Evolutionary conservation across 2,113 vertebrate genomes (phyloP), one percentile per base, ranked within the genome.

Genomic region (Nestor notabilis): DNA sequence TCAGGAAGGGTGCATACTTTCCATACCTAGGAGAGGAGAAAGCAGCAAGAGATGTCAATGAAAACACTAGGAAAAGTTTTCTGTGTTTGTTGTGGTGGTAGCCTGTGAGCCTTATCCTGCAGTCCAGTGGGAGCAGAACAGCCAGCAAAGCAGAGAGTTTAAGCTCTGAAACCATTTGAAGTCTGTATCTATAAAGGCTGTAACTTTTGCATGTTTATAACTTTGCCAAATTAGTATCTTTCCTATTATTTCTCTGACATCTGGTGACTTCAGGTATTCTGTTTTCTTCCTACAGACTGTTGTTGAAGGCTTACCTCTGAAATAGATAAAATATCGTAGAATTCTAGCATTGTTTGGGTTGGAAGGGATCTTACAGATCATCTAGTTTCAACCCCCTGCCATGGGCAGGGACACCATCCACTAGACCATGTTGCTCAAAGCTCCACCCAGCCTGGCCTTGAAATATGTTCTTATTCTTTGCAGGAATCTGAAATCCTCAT

Each of bases 61-160:
- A 64, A 75, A 71, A 17, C 10, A 25, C 12, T 4, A n/a, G 52
- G 16, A 47, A 19, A 50, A 43, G 1, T 28, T 78, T 35, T 12
- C 13, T 60, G 23, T 0, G 0, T 29, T 53, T 58, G 23, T 41
- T 77, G 28, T 46, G 46, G 33, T 29, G 15, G 15, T 25, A 56
- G 13, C 10, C 25, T 41, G 9, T 27, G 50, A 43, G n/a, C 21
- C 7, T 75, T 64, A 68, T 7, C 2, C 23, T 2, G 1, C 16
- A 46, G 28, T 18, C 21, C 11, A 5, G 14, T 8, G 29, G 5
- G 15, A 72, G n/a, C 28, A 55, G 64, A 92, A 47, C 11, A 69
- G 39, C 7, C 27, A 61, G 33, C 0, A 0, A 60, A 60, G 25
- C 0, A 2, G 15, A 23, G 14, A 61, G 23, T 35, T 77, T 10